Base-by-base conservation (phyloP, 92 coral and sea anemone genomes). In the Phenganax stokvisi region DNA sequence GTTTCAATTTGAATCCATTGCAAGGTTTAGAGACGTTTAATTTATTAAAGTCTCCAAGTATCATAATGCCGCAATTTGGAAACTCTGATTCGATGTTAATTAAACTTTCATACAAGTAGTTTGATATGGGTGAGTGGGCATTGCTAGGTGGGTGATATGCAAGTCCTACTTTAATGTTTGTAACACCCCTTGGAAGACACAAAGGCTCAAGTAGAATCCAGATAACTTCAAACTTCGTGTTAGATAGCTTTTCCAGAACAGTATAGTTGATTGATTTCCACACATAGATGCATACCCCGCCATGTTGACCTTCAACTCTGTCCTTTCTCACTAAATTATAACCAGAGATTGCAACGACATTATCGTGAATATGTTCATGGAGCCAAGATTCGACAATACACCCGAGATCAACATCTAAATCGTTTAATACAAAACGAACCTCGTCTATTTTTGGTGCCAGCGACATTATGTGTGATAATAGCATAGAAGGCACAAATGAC, bases 361-460 rank as follows among this genome's bases (percentile, higher is more conserved):
- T 81, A 65, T 88, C 80, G 37, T 72, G 85, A 58, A 85, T 81
- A 82, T 80, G 85, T 65, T 76, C 84, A 81, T 85, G 76, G 47
- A 88, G 91, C 89, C 91, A 88, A 16, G 91, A 51, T 76, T 88
- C 91, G 8, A 86, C 83, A 31, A 82, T 68, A 17, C 84, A 83
- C 51, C 74, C 91, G 66, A 88, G 67, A 81, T 82, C 87, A 31
- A 81, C 72, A 85, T 81, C 77, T 81, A 80, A 83, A 85, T 85
- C 71, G 30, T 47, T 54, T 69, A 88, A 62, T 54, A 84, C 57
- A 51, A 60, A 81, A 8, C 87, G 86, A 64, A 88, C 77, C 81
- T 88, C 91, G 65, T 85, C 91, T 30, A 88, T 82, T 66, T 88
- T 88, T 51, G 91, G 89, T 16, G 87, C 71, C 57, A 87, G 74